phyloP scores from a whole-genome alignment of 2,113 vertebrate species.

The Zosterops pallidus region DNA sequence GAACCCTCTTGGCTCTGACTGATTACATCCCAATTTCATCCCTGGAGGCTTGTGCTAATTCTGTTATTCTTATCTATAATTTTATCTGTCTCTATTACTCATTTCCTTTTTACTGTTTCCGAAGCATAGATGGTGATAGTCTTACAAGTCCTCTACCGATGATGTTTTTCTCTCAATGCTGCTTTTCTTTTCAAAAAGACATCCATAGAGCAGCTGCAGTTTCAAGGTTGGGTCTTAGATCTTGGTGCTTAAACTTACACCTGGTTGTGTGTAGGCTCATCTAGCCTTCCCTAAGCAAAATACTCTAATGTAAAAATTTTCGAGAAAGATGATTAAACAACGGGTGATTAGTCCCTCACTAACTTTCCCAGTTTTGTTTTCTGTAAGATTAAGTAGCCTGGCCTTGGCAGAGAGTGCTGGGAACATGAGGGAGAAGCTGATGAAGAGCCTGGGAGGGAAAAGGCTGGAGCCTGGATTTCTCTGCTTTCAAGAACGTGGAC shows the following conservation, averaged over 20 bases:
- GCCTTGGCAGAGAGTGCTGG: rapidly evolving
- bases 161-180: neutral
- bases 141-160: neutral
- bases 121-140: neutral
- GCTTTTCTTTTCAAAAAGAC: neutral
- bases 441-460: neutral
- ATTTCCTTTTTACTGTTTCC: neutral
- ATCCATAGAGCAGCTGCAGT: neutral
- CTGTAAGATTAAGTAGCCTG: neutral
- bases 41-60: neutral
- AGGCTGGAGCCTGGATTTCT: neutral
- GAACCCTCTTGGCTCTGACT: neutral
- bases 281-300: neutral
- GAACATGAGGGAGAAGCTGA: neutral
- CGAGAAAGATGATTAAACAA: neutral
- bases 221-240: neutral
- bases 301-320: neutral
- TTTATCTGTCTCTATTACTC: neutral
- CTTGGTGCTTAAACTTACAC: neutral
- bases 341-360: neutral
- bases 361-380: neutral
- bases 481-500: neutral
- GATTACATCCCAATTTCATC: neutral
- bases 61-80: neutral
- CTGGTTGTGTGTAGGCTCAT: neutral